phyloP scores from a whole-genome alignment of 2,797 vertebrate species.

The Odontamblyopus lacepedii region DNA sequence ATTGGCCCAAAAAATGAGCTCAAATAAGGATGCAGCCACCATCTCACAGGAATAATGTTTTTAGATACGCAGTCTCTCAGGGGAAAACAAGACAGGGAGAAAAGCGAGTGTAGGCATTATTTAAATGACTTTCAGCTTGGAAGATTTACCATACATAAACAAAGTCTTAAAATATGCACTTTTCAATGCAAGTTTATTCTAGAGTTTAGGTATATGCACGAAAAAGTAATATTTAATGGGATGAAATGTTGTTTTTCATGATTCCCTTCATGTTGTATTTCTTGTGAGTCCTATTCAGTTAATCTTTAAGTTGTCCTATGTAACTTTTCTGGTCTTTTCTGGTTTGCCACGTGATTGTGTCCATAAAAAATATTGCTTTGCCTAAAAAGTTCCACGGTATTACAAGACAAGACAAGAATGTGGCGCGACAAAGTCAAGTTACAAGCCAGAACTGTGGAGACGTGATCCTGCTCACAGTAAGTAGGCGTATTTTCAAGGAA shows the following conservation, averaged over 20 bases:
- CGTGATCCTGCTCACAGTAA: too few relatives aligned
- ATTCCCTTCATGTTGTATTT: background rate
- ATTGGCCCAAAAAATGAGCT: slow-evolving; percentile 43
- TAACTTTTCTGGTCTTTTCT: too few relatives aligned
- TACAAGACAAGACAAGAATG: too few relatives aligned
- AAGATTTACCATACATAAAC: slow-evolving; percentile 15
- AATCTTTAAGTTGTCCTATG: too few relatives aligned
- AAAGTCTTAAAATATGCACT: background rate
- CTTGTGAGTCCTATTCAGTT: background rate
- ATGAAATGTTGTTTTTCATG: background rate
- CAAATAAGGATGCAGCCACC: slow-evolving; percentile 37
- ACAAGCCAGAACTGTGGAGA: too few relatives aligned
- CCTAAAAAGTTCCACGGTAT: too few relatives aligned
- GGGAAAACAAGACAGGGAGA: background rate
- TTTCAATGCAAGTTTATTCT: background rate
- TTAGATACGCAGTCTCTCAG: slow-evolving; percentile 36
- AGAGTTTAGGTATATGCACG: background rate
- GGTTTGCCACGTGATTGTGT: too few relatives aligned
- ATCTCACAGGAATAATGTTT: slow-evolving; percentile 33
- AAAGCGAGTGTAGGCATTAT: slow-evolving; percentile 25
- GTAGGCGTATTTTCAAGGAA: too few relatives aligned
- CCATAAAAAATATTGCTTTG: too few relatives aligned
- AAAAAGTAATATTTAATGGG: background rate
- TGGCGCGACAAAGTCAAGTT: too few relatives aligned
- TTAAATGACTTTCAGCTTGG: slow-evolving; percentile 24